Evolutionary conservation across 2,797 vertebrate genomes (phyloP).

Genomic region (Parauchenoglanis punctatus): DNA sequence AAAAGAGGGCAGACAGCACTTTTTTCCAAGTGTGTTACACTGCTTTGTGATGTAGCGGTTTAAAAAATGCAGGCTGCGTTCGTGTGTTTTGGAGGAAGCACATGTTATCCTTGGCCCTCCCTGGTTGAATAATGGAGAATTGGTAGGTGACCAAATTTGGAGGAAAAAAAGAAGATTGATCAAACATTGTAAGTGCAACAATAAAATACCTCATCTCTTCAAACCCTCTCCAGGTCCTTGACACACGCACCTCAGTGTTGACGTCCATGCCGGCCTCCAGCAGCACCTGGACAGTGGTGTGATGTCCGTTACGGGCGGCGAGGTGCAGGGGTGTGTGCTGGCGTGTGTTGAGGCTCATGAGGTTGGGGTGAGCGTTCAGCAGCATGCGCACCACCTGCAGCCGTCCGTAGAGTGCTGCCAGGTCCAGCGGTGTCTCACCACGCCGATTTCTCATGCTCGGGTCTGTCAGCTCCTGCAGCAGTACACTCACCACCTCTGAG

Average conservation of each 20-base stretch:
- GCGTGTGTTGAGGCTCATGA: slow-evolving; percentile 87
- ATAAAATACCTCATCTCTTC: background rate
- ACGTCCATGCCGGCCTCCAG: slow-evolving; percentile 94
- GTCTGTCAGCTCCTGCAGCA: slow-evolving; percentile 92
- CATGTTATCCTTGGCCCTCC: background rate
- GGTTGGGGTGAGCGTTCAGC: slow-evolving; percentile 88
- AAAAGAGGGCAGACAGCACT: background rate
- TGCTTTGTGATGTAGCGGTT: background rate
- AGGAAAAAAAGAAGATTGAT: background rate
- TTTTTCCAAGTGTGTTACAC: background rate
- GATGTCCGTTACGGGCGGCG: slow-evolving; percentile 92
- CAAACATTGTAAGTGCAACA: background rate
- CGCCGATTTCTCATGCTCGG: slow-evolving; percentile 92
- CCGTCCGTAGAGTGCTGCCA: slow-evolving; percentile 91
- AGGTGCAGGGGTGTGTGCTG: slow-evolving; percentile 92
- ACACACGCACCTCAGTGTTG: slow-evolving; percentile 87
- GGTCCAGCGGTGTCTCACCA: slow-evolving; percentile 90
- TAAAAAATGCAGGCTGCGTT: background rate
- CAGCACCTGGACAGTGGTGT: slow-evolving; percentile 85
- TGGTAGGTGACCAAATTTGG: background rate
- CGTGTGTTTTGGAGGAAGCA: background rate
- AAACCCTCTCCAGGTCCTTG: background rate
- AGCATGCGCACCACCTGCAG: slow-evolving; percentile 95
- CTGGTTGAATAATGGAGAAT: background rate
- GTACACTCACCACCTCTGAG: slow-evolving; percentile 89